Conservation (phyloP, 2,113 vertebrate genomes). For the Thamnaconus septentrionalis region DNA sequence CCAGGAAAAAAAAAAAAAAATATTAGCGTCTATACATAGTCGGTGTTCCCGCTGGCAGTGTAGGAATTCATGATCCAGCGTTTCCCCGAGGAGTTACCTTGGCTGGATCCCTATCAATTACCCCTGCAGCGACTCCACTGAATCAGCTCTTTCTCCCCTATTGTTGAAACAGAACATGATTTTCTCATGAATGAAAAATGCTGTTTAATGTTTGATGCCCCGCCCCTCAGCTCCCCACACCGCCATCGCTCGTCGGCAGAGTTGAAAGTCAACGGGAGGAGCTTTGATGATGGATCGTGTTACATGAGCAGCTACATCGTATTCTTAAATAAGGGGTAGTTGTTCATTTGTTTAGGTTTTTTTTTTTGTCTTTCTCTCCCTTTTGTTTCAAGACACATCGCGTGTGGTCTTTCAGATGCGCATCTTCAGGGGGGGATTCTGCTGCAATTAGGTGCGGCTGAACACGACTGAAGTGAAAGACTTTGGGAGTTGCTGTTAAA, state of each 20-base stretch:
- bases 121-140: slow-evolving; percentile 68
- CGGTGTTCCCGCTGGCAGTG: slow-evolving; percentile 49
- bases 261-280: slow-evolving; percentile 49
- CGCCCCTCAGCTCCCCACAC: not conserved
- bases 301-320: slow-evolving; percentile 18
- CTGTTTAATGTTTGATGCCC: slow-evolving; percentile 73
- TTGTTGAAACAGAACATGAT: slow-evolving; percentile 73
- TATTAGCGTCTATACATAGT: slow-evolving; percentile 48
- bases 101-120: slow-evolving; percentile 76
- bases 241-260: slow-evolving; percentile 23
- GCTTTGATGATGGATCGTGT: slow-evolving; percentile 62
- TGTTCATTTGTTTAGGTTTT: slow-evolving; percentile 34
- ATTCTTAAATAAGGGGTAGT: slow-evolving; percentile 34
- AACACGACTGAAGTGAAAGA: no score
- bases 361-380: slow-evolving; percentile 22
- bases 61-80: slow-evolving; percentile 69
- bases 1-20: slow-evolving; percentile 9
- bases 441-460: not conserved
- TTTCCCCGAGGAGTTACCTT: slow-evolving; percentile 65
- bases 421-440: not conserved
- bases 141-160: slow-evolving; percentile 69
- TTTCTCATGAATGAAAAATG: slow-evolving; percentile 77
- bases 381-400: slow-evolving; percentile 32
- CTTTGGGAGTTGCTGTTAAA: no score
- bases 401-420: slow-evolving; percentile 11